Conservation (phyloP, 2,888 invertebrate genomes). For the Morpho helenor region DNA sequence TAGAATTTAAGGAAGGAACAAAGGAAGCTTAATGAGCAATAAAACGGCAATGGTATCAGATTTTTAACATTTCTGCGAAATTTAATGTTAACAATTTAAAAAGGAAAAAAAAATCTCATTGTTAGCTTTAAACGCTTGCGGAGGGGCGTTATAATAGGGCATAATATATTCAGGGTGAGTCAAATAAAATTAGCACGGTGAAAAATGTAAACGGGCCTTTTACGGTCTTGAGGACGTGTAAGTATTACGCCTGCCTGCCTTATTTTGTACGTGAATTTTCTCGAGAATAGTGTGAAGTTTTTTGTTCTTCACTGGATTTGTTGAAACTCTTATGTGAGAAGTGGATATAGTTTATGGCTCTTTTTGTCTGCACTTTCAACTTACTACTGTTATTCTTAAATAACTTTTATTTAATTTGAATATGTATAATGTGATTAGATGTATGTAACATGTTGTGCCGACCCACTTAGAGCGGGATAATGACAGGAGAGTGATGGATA, state of each 20-base stretch:
- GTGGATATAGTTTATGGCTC: not conserved
- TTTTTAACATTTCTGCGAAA: slow-evolving; percentile 58
- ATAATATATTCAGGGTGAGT: slow-evolving; percentile 77
- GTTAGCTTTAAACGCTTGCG: slow-evolving; percentile 65
- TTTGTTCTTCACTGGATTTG: slow-evolving; percentile 18
- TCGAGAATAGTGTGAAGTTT: slow-evolving; percentile 28
- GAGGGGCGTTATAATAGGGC: slow-evolving; percentile 72
- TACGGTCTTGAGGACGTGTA: slow-evolving; percentile 69
- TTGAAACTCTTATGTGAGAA: slow-evolving; percentile 12
- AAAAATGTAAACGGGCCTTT: slow-evolving; percentile 77
- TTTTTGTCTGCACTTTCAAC: no score
- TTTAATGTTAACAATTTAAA: slow-evolving; percentile 70
- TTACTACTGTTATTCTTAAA: no score
- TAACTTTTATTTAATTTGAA: not conserved
- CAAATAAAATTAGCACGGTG: slow-evolving; percentile 79
- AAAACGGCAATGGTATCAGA: slow-evolving; percentile 63
- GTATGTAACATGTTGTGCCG: no score
- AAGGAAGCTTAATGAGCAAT: slow-evolving; percentile 50
- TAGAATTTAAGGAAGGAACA: slow-evolving; percentile 18
- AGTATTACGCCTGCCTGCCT: slow-evolving; percentile 54
- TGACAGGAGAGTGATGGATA: no score
- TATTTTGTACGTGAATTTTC: slow-evolving; percentile 42
- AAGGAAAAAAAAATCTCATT: slow-evolving; percentile 59
- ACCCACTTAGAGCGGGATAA: no score
- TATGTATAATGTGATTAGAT: no score